Percentiles rank a stretch among this genome's conserved stretches.
Evolutionary conservation across 2,797 vertebrate species (phyloP).

Genomic region (Tympanoctomys barrerae): DNA sequence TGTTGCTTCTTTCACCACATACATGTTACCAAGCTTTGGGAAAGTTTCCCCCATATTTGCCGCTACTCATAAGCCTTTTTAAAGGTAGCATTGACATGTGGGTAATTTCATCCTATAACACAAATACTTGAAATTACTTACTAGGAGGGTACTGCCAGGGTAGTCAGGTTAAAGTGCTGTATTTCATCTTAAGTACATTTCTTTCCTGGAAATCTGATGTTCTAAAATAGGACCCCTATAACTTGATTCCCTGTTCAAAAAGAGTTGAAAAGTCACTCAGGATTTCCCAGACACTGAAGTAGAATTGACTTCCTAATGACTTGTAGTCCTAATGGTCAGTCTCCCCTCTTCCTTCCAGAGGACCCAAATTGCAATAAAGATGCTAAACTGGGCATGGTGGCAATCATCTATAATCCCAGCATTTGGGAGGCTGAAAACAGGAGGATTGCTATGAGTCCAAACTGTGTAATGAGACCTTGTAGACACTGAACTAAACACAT

Average conservation of each 20-base stretch:
- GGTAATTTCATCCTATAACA: not conserved
- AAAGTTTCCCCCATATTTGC: not conserved
- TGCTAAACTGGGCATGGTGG: too few relatives aligned
- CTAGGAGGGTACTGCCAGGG: not conserved
- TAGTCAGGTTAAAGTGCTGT: not conserved
- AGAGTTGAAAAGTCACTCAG: not conserved
- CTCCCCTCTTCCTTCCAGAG: not conserved
- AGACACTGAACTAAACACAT: too few relatives aligned
- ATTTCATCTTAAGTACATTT: constrained; percentile 32
- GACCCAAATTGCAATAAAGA: not conserved
- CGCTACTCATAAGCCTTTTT: not conserved
- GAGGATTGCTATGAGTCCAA: too few relatives aligned
- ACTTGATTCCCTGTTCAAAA: not conserved
- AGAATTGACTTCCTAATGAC: not conserved
- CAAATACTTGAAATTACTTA: constrained; percentile 28
- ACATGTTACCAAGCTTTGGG: not conserved
- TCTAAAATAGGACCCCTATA: not conserved
- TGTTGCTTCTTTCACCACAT: not conserved
- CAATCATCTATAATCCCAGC: too few relatives aligned
- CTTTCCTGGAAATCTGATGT: not conserved
- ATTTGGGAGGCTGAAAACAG: too few relatives aligned
- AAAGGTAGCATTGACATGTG: not conserved
- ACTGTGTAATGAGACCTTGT: too few relatives aligned
- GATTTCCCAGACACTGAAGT: not conserved
- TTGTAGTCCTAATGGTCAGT: not conserved